phyloP scores from a whole-genome alignment of 2,797 vertebrate species.

The Amniataba percoides region DNA sequence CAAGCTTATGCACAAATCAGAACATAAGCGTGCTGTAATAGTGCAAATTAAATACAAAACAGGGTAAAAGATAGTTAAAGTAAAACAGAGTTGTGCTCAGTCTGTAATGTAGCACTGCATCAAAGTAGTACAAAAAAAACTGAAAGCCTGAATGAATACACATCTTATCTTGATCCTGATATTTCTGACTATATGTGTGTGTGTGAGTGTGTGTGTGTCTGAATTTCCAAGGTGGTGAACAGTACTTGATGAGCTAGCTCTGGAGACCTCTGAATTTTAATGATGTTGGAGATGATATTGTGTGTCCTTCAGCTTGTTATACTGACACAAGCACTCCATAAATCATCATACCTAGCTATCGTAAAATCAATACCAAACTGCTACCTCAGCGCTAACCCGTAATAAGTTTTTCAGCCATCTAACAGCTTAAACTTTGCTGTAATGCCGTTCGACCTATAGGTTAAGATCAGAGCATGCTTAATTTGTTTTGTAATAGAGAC shows the following conservation, averaged over 20 bases:
- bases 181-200: conserved; percentile 67
- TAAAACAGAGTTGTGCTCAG: conserved; percentile 9
- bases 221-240: conserved; percentile 91
- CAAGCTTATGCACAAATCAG: conserved; percentile 70
- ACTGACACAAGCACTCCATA: conserved; percentile 99
- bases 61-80: conserved; percentile 17
- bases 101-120: conserved; percentile 14
- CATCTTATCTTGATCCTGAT: conserved; percentile 59
- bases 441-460: conserved; percentile 94
- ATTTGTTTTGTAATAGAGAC: conserved; percentile 99
- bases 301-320: conserved; percentile 99
- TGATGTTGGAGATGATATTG: conserved; percentile 99
- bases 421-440: conserved; percentile 97
- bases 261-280: conserved; percentile 99
- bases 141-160: conserved; percentile 59
- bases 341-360: conserved; percentile 99
- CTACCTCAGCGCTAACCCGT: conserved; percentile 98
- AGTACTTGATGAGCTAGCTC: conserved; percentile 98
- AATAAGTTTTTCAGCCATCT: conserved; percentile 97
- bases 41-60: conserved; percentile 63
- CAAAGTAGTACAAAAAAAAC: conserved; percentile 36
- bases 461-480: conserved; percentile 98
- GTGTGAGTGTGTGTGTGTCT: conserved; percentile 62
- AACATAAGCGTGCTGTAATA: conserved; percentile 53
- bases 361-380: conserved; percentile 99